Evolutionary conservation across 2,797 vertebrate species (phyloP).

Genomic region (Aeoliscus strigatus): DNA sequence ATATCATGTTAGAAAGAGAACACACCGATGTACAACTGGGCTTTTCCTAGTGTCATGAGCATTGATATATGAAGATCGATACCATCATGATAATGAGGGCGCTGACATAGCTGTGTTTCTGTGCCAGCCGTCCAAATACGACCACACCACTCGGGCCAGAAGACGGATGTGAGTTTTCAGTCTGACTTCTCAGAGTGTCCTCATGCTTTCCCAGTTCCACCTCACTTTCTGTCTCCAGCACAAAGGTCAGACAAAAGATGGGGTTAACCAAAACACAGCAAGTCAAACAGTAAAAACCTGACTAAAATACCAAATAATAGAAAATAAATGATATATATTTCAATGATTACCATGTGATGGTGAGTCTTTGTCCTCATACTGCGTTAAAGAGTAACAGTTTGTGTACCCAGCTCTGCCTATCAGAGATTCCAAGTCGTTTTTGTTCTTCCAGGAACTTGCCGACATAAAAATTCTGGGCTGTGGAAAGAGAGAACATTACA

Average conservation of each 20-base stretch:
- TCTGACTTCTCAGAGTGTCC: conserved; percentile 10
- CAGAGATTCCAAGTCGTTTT: conserved; percentile 44
- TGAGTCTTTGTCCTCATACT: conserved; percentile 39
- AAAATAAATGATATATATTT: neutral
- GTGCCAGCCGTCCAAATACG: conserved; percentile 69
- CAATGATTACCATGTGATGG: conserved; percentile 41
- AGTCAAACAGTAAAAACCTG: too few species aligned
- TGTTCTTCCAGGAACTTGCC: conserved; percentile 47
- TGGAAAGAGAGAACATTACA: conserved; percentile 3
- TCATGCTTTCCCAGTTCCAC: conserved; percentile 19
- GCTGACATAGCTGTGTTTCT: conserved; percentile 80
- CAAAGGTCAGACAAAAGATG: neutral
- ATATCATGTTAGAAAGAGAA: too few species aligned
- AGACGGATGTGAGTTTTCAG: conserved; percentile 28
- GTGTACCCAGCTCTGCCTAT: conserved; percentile 48
- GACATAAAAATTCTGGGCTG: conserved; percentile 59
- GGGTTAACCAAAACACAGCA: neutral
- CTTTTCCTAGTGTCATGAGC: too few species aligned
- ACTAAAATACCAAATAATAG: neutral
- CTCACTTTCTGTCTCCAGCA: conserved; percentile 29
- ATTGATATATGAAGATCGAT: conserved; percentile 16
- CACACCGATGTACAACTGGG: too few species aligned
- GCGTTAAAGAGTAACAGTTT: conserved; percentile 47
- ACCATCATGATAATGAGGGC: conserved; percentile 82
- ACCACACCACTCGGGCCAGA: conserved; percentile 58